A percentile compares a stretch with the other conserved stretches of the same genome.
These are phyloP conservation scores for Chirona hameri DNA, from an alignment of 2,888 invertebrate genomes.

Conservation along the genomic window DNA sequence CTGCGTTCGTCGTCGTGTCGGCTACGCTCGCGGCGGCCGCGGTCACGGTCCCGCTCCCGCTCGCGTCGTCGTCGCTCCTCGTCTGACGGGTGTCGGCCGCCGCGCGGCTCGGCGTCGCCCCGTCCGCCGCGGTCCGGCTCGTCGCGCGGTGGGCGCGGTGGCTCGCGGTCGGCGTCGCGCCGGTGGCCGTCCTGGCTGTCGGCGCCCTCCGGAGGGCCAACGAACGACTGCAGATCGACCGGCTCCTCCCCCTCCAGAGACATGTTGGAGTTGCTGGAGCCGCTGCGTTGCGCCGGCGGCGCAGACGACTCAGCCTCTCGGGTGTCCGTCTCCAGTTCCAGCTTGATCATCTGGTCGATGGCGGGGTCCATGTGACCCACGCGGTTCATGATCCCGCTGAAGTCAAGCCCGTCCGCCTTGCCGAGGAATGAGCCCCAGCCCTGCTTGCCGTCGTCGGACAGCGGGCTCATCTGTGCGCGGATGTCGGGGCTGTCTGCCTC, in stretches of 20 bases:
- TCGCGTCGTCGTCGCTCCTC: not conserved
- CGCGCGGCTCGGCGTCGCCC: not conserved
- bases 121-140: not conserved
- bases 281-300: not conserved
- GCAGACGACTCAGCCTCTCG: not conserved
- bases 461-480: constrained; percentile 28
- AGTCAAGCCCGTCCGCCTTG: not conserved
- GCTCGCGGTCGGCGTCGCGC: not conserved
- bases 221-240: not conserved
- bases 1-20: not conserved
- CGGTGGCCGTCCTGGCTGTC: not conserved
- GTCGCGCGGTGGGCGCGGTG: not conserved
- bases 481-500: constrained; percentile 6
- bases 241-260: not conserved
- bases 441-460: constrained; percentile 28
- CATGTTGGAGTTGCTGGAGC: not conserved
- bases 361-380: constrained; percentile 24
- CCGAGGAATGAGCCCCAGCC: constrained; percentile 22
- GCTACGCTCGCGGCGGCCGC: not conserved
- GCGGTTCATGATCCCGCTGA: constrained; percentile 7
- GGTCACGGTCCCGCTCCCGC: not conserved
- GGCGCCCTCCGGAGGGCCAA: not conserved
- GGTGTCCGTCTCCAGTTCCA: not conserved
- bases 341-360: constrained; percentile 27
- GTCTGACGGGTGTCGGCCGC: not conserved